Base-by-base conservation (phyloP, 2,888 invertebrate genomes). In the Sclerodermus sp. region DNA sequence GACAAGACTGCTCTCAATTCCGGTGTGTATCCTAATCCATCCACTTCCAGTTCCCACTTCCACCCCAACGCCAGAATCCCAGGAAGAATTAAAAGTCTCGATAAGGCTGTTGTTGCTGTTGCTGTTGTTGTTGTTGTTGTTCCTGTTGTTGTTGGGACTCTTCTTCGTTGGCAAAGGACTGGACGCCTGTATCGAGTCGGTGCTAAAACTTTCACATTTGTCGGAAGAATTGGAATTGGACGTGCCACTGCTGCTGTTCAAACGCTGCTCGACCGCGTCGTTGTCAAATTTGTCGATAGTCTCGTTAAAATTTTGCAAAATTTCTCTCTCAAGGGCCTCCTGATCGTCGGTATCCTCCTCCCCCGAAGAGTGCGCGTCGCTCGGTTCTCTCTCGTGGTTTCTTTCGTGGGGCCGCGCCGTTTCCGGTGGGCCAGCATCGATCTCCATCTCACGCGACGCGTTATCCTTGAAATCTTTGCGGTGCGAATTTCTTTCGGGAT, bases 21-120 rank as follows among this genome's bases (percentile, higher is more conserved):
- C 85, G 54, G 83, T 84, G 68, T 84, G 84, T 53, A 86, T 82
- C 42, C 86, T 79, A 55, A 86, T 82, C 85, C 86, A 86, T 50
- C 85, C 85, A 58, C 82, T 81, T 38, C 74, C 74, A 30, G 70
- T 78, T 62, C 76, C 82, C 74, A 82, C 80, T 71, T 81, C 83
- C 74, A 74, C 80, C 71, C 80, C 82, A 72, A 77, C 82, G 67
- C 79, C 76, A 6, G 76, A 77, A 48, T 77, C 77, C 67, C 75
- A 74, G 8, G 74, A 76, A 64, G 75, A 74, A 66, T 73, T 73
- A 55, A 73, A 70, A 44, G 68, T 67, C 60, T 68, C 68, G 31
- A 50, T 46, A 8, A 48, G 36, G 18, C 37, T 48, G 30, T 17
- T n/a, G n/a, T n/a, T n/a, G n/a, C n/a, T n/a, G 6, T 57, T 48